Conservation (phyloP, 2,888 invertebrate species). For the Imbricaverruca yamaguchii region DNA sequence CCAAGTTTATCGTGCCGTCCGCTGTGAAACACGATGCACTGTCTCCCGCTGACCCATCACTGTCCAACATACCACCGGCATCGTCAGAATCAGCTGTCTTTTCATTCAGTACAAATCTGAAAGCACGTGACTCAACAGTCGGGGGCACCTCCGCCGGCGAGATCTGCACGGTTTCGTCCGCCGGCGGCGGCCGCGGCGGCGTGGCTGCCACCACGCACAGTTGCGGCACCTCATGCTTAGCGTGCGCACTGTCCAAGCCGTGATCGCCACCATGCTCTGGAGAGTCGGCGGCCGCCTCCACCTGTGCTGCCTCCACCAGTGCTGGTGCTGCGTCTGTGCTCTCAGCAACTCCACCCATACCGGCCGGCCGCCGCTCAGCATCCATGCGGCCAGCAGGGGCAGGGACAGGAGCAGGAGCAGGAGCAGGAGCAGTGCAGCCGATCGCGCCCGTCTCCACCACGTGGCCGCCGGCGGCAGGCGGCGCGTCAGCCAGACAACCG, state of each 20-base stretch:
- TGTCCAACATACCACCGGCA: neutral
- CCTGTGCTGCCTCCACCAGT: neutral
- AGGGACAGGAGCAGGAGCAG: too few species aligned
- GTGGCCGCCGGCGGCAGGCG: too few species aligned
- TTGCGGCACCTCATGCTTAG: neutral
- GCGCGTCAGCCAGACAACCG: too few species aligned
- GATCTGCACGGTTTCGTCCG: neutral
- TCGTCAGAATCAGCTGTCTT: neutral
- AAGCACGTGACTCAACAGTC: neutral
- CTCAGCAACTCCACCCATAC: too few species aligned
- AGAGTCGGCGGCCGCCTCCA: neutral
- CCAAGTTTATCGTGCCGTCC: neutral
- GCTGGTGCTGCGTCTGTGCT: too few species aligned
- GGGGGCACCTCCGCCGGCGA: conserved; percentile 3
- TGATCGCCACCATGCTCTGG: neutral
- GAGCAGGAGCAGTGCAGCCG: too few species aligned
- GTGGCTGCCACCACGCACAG: neutral
- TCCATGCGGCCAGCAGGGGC: too few species aligned
- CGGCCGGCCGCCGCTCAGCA: too few species aligned
- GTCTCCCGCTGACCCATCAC: neutral
- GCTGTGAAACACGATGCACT: neutral
- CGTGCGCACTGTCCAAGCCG: neutral
- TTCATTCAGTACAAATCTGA: neutral
- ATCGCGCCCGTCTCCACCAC: too few species aligned
- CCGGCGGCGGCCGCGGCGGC: neutral